phyloP scores from a whole-genome alignment of 2,888 invertebrate species.

The Synanthedon formicaeformis region DNA sequence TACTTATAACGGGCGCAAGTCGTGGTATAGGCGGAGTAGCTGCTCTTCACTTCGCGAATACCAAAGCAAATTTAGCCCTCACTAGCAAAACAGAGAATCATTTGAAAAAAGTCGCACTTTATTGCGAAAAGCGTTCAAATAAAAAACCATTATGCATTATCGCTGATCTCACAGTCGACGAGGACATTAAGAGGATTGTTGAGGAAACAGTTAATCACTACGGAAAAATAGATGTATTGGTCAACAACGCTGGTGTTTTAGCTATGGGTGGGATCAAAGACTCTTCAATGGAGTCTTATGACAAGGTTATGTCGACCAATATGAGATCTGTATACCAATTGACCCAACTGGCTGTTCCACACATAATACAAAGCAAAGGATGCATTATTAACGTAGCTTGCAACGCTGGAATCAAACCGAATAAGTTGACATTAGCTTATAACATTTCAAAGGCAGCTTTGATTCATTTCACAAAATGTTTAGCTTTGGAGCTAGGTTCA shows the following conservation, averaged over 20 bases:
- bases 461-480: conserved; percentile 93
- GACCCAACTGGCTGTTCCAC: conserved; percentile 86
- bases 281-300: conserved; percentile 83
- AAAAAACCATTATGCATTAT: conserved; percentile 67
- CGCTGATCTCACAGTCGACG: conserved; percentile 77
- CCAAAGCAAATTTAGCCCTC: conserved; percentile 73
- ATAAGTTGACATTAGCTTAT: conserved; percentile 84
- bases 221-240: conserved; percentile 79
- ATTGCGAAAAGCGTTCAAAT: conserved; percentile 68
- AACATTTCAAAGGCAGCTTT: conserved; percentile 92
- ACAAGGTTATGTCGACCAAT: conserved; percentile 88
- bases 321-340: conserved; percentile 83
- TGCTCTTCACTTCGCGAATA: conserved; percentile 75
- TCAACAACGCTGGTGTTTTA: conserved; percentile 89
- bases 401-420: conserved; percentile 77
- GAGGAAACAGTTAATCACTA: conserved; percentile 77
- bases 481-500: conserved; percentile 85
- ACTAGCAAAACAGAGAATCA: conserved; percentile 65
- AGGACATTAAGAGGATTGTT: conserved; percentile 74
- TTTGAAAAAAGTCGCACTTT: conserved; percentile 44
- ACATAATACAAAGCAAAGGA: conserved; percentile 83
- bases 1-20: conserved; percentile 77
- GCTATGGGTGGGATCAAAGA: conserved; percentile 84
- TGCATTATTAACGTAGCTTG: conserved; percentile 93
- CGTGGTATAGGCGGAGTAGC: conserved; percentile 82